Percentiles rank a stretch among this genome's conserved stretches.
phyloP scores from a whole-genome alignment of 2,888 invertebrate species.

The Pandemis cinnamomeana region DNA sequence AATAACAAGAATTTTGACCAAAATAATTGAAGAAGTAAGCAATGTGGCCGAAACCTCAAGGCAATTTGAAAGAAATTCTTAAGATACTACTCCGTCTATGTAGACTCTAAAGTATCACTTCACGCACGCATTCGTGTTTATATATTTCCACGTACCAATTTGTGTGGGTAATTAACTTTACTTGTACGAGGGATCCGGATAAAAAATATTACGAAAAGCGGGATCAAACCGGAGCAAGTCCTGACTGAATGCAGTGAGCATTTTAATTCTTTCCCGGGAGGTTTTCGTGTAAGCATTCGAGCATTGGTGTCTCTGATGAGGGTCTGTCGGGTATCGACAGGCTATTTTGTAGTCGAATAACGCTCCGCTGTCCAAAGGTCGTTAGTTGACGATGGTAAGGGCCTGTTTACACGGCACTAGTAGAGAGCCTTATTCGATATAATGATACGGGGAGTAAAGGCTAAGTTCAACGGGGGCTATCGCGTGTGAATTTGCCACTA shows the following conservation, averaged over 20 bases:
- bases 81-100: not conserved
- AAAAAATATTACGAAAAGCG: too few relatives aligned
- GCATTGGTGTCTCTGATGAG: slow-evolving; percentile 47
- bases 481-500: too few relatives aligned
- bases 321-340: slow-evolving; percentile 44
- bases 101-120: not conserved
- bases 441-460: too few relatives aligned
- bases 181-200: too few relatives aligned
- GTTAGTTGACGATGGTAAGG: slow-evolving; percentile 44
- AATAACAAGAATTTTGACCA: too few relatives aligned
- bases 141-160: not conserved
- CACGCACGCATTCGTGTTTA: not conserved
- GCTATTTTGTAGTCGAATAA: slow-evolving; percentile 51
- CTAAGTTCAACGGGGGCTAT: too few relatives aligned
- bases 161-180: not conserved
- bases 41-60: too few relatives aligned
- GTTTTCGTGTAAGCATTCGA: slow-evolving; percentile 15
- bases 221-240: too few relatives aligned
- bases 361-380: slow-evolving; percentile 45
- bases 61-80: too few relatives aligned
- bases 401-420: slow-evolving; percentile 22
- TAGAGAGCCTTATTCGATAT: too few relatives aligned
- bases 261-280: slow-evolving; percentile 48
- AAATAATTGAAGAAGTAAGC: too few relatives aligned
- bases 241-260: slow-evolving; percentile 48